These are phyloP conservation scores for Parnassius glacialis DNA, from an alignment of 2,888 invertebrate species.

Conservation along the genomic window DNA sequence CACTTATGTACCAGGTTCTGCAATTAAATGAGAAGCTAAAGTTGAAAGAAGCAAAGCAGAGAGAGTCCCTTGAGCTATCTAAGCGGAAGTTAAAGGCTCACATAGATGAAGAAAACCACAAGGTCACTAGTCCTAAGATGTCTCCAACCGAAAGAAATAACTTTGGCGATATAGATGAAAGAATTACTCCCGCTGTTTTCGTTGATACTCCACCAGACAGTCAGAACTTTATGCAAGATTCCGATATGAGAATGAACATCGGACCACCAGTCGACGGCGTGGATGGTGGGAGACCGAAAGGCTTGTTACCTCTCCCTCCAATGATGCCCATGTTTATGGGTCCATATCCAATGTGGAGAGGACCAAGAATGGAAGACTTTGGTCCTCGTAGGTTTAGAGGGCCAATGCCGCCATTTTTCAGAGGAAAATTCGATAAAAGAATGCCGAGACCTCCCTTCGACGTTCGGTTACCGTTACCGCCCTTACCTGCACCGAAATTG, in stretches of 20 bases:
- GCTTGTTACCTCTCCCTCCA: conserved; percentile 53
- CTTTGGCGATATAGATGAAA: conserved; percentile 78
- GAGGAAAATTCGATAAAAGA: conserved; percentile 61
- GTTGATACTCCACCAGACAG: conserved; percentile 57
- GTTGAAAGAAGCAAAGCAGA: conserved; percentile 87
- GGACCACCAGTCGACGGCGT: conserved; percentile 38
- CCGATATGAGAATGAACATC: conserved; percentile 61
- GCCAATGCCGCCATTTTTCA: conserved; percentile 53
- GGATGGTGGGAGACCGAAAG: conserved; percentile 39
- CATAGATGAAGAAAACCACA: conserved; percentile 58
- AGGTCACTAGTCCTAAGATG: conserved; percentile 71
- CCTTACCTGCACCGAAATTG: conserved; percentile 59
- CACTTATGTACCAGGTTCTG: conserved; percentile 88
- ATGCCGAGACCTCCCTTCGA: conserved; percentile 53
- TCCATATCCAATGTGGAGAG: conserved; percentile 59
- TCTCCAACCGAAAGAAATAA: conserved; percentile 59
- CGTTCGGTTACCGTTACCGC: conserved; percentile 44
- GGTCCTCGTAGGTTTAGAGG: conserved; percentile 60
- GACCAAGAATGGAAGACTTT: conserved; percentile 59
- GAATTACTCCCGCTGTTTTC: conserved; percentile 59
- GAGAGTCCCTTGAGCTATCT: conserved; percentile 83
- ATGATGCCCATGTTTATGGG: conserved; percentile 51
- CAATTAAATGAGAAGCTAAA: conserved; percentile 89
- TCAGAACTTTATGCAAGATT: conserved; percentile 55
- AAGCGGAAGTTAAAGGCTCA: conserved; percentile 67